phyloP scores from a whole-genome alignment of 2,113 vertebrate species.

The Chrysochloris asiatica region DNA sequence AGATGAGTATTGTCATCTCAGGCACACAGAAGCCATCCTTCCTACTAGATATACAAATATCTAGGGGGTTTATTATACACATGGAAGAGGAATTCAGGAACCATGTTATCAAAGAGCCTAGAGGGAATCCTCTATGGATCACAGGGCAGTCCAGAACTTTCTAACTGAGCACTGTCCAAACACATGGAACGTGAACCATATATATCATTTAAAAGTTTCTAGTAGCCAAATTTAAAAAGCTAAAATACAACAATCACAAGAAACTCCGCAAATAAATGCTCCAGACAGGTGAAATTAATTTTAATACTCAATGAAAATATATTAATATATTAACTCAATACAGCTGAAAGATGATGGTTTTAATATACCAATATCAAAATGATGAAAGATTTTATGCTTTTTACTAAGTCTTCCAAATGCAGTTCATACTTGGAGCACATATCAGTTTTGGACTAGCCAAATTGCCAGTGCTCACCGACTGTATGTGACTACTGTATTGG shows the following conservation, averaged over 20 bases:
- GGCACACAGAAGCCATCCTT: not conserved
- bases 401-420: not conserved
- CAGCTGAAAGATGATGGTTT: not conserved
- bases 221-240: not conserved
- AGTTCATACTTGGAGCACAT: not conserved
- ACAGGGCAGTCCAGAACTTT: not conserved
- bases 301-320: not conserved
- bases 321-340: not conserved
- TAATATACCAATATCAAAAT: not conserved
- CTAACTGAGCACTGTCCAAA: not conserved
- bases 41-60: not conserved
- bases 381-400: not conserved
- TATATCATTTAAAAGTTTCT: not conserved
- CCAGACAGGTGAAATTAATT: not conserved
- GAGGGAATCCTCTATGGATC: not conserved
- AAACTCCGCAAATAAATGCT: not conserved
- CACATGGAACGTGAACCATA: not conserved
- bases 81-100: not conserved
- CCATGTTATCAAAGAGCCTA: not conserved
- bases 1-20: not conserved
- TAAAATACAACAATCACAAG: not conserved
- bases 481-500: fast-evolving
- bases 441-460: not conserved
- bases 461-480: not conserved
- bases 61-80: not conserved